phyloP scores from a whole-genome alignment of 2,113 vertebrate genomes.

The Semnopithecus entellus region DNA sequence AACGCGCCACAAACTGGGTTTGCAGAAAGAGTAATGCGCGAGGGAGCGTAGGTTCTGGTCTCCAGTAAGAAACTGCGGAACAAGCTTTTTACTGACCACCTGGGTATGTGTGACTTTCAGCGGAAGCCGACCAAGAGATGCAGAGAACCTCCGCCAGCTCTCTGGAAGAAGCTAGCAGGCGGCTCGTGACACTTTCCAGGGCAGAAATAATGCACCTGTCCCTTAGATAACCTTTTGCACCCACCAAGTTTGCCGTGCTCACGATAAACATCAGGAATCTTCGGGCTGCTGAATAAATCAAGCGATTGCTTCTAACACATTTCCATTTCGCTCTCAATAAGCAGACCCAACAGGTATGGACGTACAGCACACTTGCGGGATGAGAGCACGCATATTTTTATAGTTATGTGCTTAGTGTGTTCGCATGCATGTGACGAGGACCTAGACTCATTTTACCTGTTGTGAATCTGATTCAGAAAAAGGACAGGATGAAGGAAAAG shows the following conservation, averaged over 20 bases:
- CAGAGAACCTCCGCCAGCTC: not conserved
- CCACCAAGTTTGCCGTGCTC: conserved; percentile 12
- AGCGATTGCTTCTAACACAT: conserved; percentile 31
- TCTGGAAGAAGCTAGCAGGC: not conserved
- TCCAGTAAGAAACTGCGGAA: accelerated
- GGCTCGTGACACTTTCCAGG: conserved; percentile 59
- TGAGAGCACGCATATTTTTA: conserved; percentile 12
- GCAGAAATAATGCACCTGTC: conserved; percentile 71
- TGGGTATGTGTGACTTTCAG: not conserved
- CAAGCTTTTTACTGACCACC: not conserved
- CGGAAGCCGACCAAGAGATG: not conserved
- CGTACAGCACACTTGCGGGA: not conserved
- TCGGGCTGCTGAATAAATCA: conserved; percentile 69
- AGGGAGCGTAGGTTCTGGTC: not conserved
- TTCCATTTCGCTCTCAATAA: not conserved
- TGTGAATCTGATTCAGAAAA: not conserved
- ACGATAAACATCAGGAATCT: conserved; percentile 65
- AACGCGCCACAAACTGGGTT: not conserved
- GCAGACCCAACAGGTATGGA: not conserved
- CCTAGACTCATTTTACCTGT: not conserved
- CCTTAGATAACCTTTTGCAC: conserved; percentile 75
- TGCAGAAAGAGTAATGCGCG: accelerated
- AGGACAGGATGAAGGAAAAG: not conserved
- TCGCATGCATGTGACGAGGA: accelerated
- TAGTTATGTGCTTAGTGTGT: not conserved